Evolutionary conservation across 2,888 invertebrate species (phyloP), one percentile per base, ranked within the genome.

Genomic region (Eilema sororculum): DNA sequence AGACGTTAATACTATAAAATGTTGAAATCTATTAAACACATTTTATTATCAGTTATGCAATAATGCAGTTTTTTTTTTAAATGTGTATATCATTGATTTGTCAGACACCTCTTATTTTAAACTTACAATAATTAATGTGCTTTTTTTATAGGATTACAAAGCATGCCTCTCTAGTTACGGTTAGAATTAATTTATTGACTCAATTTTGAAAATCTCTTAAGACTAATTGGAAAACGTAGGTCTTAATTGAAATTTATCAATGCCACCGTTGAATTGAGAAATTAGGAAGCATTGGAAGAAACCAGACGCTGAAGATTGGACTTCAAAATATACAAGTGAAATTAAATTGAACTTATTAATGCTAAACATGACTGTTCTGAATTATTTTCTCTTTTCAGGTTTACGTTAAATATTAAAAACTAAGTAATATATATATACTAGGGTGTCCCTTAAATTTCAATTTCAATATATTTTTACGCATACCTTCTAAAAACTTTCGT

Each of bases 281-380:
- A 79, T 79, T 69, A 70, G 59, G 73, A 68, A 67, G 70, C 63
- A 60, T 73, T 69, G 61, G 61, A 41, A 65, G 63, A 75, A 80
- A 79, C 74, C 74, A 76, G 71, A 73, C 68, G 22, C 71, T 70
- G 61, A 71, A 69, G 63, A 71, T 77, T 79, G 71, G 71, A 77
- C 4, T 56, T 60, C 62, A 67, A 73, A 79, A 74, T 73, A 72
- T 70, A 65, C 59, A 59, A 64, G 28, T 57, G 57, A 64, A 59
- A 30, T 69, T 65, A 60, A 56, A 69, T 60, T 59, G 46, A 60
- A 65, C n/a, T 63, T 30, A 64, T 59, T 22, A 61, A 61, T 61
- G 61, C 28, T 52, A 69, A 65, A 60, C 41, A 12, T n/a, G 13
- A 12, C 2, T 16, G 25, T 2, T 22, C 13, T 68, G 13, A 16